Conservation (phyloP, 1,140 invertebrate genomes). For the Streblospio benedicti region DNA sequence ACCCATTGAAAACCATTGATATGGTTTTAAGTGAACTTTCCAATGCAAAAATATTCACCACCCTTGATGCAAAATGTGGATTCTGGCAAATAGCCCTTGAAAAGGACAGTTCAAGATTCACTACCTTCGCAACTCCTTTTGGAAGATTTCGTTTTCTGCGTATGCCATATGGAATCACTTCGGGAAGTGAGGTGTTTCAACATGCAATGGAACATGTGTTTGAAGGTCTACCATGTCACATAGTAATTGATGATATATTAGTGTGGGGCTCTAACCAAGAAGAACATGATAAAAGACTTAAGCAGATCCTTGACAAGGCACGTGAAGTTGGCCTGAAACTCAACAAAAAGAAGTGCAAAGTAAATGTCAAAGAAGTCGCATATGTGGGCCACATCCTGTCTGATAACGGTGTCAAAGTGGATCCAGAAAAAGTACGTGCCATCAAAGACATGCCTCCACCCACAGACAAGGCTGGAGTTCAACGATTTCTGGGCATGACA, state of each 20-base stretch:
- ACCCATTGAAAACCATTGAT: conserved; percentile 20
- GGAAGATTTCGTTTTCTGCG: background rate
- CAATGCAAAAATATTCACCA: conserved; percentile 21
- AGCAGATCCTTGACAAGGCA: conserved; percentile 33
- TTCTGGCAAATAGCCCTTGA: background rate
- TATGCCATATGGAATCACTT: conserved; percentile 3
- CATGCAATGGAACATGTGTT: conserved; percentile 1
- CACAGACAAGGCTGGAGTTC: conserved; percentile 17
- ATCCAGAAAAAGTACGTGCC: conserved; percentile 40
- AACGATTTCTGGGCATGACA: conserved; percentile 24
- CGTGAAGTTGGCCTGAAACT: conserved; percentile 36
- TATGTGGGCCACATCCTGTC: conserved; percentile 32
- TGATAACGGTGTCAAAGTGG: conserved; percentile 36
- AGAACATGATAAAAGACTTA: conserved; percentile 5
- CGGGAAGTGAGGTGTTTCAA: background rate
- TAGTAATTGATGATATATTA: conserved; percentile 35
- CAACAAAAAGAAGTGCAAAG: conserved; percentile 33
- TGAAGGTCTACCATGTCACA: conserved; percentile 31
- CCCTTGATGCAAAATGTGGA: conserved; percentile 8
- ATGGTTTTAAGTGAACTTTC: conserved; percentile 24
- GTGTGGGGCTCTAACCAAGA: background rate
- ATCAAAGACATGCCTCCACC: conserved; percentile 26
- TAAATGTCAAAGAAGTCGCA: background rate
- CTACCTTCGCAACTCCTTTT: conserved; percentile 7
- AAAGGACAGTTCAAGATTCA: conserved; percentile 1